Conservation (phyloP, 2,797 vertebrate genomes). For the Aplochiton taeniatus region DNA sequence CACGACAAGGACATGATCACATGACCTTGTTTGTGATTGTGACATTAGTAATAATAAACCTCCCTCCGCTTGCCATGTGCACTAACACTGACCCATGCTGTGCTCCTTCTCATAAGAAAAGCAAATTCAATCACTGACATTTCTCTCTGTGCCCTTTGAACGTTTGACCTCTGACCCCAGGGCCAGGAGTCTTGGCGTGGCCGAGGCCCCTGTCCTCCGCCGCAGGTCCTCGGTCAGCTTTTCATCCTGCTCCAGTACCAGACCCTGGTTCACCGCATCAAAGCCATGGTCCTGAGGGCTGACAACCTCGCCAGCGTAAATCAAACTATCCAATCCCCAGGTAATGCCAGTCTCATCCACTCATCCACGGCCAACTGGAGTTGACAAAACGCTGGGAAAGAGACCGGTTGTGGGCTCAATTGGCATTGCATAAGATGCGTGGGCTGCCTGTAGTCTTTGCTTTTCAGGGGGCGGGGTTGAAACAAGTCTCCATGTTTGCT, state of each 20-base stretch:
- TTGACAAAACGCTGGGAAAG: neutral
- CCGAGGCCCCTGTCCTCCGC: conserved; percentile 37
- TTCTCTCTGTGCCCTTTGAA: conserved; percentile 34
- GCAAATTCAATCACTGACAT: neutral
- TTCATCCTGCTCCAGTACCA: conserved; percentile 76
- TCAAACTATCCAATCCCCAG: conserved; percentile 50
- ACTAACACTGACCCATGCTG: neutral
- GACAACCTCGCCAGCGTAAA: conserved; percentile 62
- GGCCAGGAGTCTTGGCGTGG: conserved; percentile 45
- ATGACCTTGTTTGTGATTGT: neutral
- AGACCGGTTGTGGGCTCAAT: too few species aligned
- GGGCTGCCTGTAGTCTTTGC: conserved; percentile 38
- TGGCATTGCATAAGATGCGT: conserved; percentile 34
- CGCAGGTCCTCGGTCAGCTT: conserved; percentile 60
- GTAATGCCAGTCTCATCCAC: conserved; percentile 44
- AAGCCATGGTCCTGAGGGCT: conserved; percentile 67
- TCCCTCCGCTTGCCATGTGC: neutral
- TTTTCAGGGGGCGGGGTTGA: conserved; percentile 46
- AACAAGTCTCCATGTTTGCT: conserved; percentile 73
- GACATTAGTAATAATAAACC: neutral
- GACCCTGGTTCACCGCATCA: conserved; percentile 63
- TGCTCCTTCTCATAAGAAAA: neutral
- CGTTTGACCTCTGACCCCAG: conserved; percentile 49
- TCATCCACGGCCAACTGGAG: neutral
- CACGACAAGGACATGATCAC: neutral